Base-by-base conservation (phyloP, 2,888 invertebrate genomes). In the Blastobasis lacticolella region DNA sequence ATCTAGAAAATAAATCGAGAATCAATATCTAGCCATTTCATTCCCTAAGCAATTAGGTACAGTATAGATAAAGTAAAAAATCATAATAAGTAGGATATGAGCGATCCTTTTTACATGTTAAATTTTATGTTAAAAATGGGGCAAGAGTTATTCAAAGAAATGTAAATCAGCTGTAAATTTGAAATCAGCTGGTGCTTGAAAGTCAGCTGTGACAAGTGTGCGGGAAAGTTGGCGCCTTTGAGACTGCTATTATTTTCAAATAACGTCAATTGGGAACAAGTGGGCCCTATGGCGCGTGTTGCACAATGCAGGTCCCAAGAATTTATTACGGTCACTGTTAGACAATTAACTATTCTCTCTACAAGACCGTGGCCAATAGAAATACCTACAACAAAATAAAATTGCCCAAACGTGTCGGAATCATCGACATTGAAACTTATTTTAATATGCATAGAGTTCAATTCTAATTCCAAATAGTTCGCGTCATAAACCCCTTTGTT, bases 301-400 rank as follows among this genome's bases (percentile, higher is more conserved):
- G 6, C 48, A 45, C 38, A 41, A 69, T 66, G 62, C 63, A 64
- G 69, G 63, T 69, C 69, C 54, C 58, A 46, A 67, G 23, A 81
- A 85, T 85, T 85, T 87, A 86, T 85, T 80, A 82, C 77, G 77
- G 78, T 77, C 67, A 50, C 61, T 67, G 61, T 57, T 64, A 69
- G 74, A 74, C 73, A 68, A 73, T 57, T 59, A 57, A 62, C 57
- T 75, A 73, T 78, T 81, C 71, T 82, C 62, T 78, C 79, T 78
- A 66, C 72, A 68, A 66, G 62, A 74, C 75, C 82, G 68, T 76
- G 63, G 59, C 80, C 70, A 80, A 82, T 75, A 74, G 60, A 66
- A 73, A 77, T 78, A 76, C 74, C 78, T 79, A 79, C 66, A 75
- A 71, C 62, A 66, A 67, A 71, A 58, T 59, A 57, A 49, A 56